These are phyloP conservation scores for Brachyrhaphis roseni DNA, from an alignment of 2,797 vertebrate species.

Conservation along the genomic window DNA sequence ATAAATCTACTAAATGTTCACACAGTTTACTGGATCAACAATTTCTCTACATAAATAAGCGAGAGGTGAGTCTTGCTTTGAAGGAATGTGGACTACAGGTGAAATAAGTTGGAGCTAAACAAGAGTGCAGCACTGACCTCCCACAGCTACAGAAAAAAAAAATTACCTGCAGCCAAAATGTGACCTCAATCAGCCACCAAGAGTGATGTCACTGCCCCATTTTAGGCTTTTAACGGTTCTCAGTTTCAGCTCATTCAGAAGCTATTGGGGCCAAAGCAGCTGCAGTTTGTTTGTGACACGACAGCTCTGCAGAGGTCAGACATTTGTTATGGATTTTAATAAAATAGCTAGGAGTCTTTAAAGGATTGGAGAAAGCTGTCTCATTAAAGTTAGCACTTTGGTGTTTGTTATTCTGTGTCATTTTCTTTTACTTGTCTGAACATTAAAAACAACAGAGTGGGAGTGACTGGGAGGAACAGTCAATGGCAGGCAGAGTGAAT, in stretches of 20 bases:
- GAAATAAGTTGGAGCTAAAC: constrained; percentile 16
- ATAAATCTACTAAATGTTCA: not conserved
- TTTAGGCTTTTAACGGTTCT: constrained; percentile 9
- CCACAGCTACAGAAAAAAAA: constrained; percentile 31
- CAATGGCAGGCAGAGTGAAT: constrained; percentile 51
- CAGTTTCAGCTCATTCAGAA: constrained; percentile 16
- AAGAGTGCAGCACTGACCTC: constrained; percentile 29
- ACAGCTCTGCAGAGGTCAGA: constrained; percentile 5
- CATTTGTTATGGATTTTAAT: constrained; percentile 26
- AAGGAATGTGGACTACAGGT: constrained; percentile 9
- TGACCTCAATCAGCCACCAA: constrained; percentile 35
- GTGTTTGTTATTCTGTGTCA: constrained; percentile 39
- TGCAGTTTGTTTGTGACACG: constrained; percentile 1
- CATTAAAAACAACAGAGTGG: constrained; percentile 46
- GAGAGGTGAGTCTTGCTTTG: constrained; percentile 41
- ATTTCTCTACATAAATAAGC: constrained; percentile 10
- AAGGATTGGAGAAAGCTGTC: not conserved
- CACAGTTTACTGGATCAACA: not conserved
- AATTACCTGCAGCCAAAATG: constrained; percentile 29
- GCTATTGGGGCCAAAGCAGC: constrained; percentile 29
- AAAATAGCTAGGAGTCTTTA: constrained; percentile 10
- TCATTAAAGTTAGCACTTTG: constrained; percentile 31
- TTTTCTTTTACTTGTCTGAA: constrained; percentile 22
- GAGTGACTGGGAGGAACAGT: constrained; percentile 52
- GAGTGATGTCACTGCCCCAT: constrained; percentile 32